Base-by-base conservation (phyloP, 2,797 vertebrate genomes). In the Selene dorsalis region DNA sequence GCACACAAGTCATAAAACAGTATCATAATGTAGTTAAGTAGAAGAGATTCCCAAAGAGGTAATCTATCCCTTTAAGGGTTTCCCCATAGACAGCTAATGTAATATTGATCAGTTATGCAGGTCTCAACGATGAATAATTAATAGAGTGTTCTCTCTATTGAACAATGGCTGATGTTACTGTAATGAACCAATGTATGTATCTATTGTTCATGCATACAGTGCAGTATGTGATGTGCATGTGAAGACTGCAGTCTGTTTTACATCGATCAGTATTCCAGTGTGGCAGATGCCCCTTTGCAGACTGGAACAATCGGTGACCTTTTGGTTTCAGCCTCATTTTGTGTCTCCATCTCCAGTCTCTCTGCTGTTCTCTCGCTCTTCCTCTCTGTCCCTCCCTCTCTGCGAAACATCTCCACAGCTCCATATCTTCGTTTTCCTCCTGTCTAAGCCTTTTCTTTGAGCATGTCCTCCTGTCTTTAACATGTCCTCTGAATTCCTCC, bases 271-370 rank as follows among this genome's bases (percentile, higher is more conserved):
- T 87, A 86, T 80, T 75, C 60, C 67, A 69, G 72, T 56, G 79
- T 80, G 82, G 70, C 48, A 75, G 75, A 80, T 11, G 43, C 47
- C 17, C 17, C 13, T 70, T 41, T 79, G 75, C 82, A 79, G 73
- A 86, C 87, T 75, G 77, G 30, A 81, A 62, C 32, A 0, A 76
- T 52, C 47, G 69, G 58, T 89, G 88, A 91, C 87, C 90, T 92
- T 92, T 91, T 61, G 73, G 17, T 84, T 87, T 66, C 77, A 35
- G 71, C 71, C 48, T 83, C 39, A 74, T 77, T 82, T 83, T 85
- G 67, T 62, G 50, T 56, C 52, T 77, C 65, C 4, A 3, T 80
- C 76, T 83, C 65, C 59, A 64, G 45, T 43, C 64, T 77, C 28
- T 0, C 55, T 58, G 66, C 56, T 26, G 13, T 35, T 79, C 71